Evolutionary conservation across 2,113 vertebrate species (phyloP), one percentile per base, ranked within the genome.

Genomic region (Halcyon senegalensis): DNA sequence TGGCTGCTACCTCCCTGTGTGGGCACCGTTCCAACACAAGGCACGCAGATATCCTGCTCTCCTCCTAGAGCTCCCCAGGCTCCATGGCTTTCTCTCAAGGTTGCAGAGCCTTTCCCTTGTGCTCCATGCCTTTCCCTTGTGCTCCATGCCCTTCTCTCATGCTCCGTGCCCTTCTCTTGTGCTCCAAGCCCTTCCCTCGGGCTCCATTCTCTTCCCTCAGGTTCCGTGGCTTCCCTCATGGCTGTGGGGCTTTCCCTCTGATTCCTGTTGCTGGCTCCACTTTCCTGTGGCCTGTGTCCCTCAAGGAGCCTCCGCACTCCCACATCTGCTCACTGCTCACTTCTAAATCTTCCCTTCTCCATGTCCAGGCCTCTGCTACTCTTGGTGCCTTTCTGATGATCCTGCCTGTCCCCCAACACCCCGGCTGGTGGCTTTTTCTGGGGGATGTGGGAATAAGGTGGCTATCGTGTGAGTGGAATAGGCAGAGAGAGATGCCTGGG

Each of bases 11-110:
- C 17, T 48, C 21, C 15, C n/a, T 2, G 1, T 11, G 53, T 17
- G 9, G 24, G 46, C 0, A 1, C 60, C 1, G 1, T 53, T 74
- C 58, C n/a, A 15, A 18, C 16, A 24, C 21, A 43, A 24, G 31
- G 13, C 15, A 6, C 16, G 6, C 25, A 31, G 39, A 35, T 0
- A 2, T 64, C 72, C 50, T 31, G 19, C 9, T 24, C 27, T 82
- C 53, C 48, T 60, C 46, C 28, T 75, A 5, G 37, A 64, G 58
- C 70, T 70, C 31, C 27, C 31, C 31, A 17, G 35, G n/a, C n/a
- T 37, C 43, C 30, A 14, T 53, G 25, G 19, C 48, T 12, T 30
- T 55, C 27, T 25, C 33, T 35, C n/a, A 48, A 15, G 31, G n/a
- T 37, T 58, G 19, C 50, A 20, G 35, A 41, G 51, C 9, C 25